Conservation (phyloP, 2,888 invertebrate species). For the Crioceris asparagi region DNA sequence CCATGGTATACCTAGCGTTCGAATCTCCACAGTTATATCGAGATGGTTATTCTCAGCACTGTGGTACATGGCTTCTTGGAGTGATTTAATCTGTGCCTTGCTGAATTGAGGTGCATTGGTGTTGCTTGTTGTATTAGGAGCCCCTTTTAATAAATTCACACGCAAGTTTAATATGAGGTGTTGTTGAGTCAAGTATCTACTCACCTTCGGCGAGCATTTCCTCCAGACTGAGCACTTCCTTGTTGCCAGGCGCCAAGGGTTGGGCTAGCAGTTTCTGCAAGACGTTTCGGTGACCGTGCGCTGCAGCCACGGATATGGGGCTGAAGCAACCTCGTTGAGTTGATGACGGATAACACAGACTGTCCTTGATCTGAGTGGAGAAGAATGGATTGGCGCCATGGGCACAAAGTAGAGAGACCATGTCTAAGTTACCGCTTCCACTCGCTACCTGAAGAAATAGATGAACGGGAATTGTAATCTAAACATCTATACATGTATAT, state of each 20-base stretch:
- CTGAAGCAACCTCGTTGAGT: slow-evolving; percentile 81
- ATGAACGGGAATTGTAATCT: slow-evolving; percentile 1
- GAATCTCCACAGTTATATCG: slow-evolving; percentile 79
- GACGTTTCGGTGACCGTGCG: slow-evolving; percentile 73
- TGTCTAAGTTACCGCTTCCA: slow-evolving; percentile 68
- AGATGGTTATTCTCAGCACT: slow-evolving; percentile 85
- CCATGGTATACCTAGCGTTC: slow-evolving; percentile 82
- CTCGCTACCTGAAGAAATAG: slow-evolving; percentile 54
- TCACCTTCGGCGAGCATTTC: slow-evolving; percentile 83
- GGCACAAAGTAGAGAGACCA: slow-evolving; percentile 67
- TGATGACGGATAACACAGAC: slow-evolving; percentile 74
- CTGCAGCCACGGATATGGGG: slow-evolving; percentile 81
- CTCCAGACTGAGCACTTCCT: slow-evolving; percentile 74
- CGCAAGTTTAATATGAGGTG: no score
- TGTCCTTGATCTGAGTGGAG: slow-evolving; percentile 72
- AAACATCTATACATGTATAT: no score
- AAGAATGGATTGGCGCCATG: slow-evolving; percentile 84
- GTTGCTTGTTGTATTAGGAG: no score
- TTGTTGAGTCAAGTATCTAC: no score
- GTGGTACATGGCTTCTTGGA: slow-evolving; percentile 91
- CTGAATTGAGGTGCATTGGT: slow-evolving; percentile 49
- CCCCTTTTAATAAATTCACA: no score
- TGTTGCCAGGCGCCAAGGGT: slow-evolving; percentile 52
- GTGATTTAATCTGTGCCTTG: slow-evolving; percentile 71
- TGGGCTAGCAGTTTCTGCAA: slow-evolving; percentile 69